Evolutionary conservation across 2,113 vertebrate genomes (phyloP).

Genomic region (Barnardius zonarius): DNA sequence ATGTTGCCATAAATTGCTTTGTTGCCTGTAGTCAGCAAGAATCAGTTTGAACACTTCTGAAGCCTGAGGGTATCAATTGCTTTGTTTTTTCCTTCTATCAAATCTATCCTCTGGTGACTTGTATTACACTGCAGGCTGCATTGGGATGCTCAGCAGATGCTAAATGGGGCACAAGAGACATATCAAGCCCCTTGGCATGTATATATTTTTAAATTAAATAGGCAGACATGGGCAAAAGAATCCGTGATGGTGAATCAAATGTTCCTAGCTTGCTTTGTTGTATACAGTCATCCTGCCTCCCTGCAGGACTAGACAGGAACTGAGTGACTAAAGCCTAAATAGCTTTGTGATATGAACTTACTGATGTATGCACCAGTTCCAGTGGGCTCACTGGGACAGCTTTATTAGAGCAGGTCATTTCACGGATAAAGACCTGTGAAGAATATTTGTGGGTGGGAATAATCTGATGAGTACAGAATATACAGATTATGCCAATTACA

Average conservation of each 20-base stretch:
- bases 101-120: conserved; percentile 66
- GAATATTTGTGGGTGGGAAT: conserved; percentile 19
- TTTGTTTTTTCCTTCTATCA: conserved; percentile 70
- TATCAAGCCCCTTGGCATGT: conserved; percentile 65
- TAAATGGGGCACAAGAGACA: conserved; percentile 69
- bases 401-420: neutral
- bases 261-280: conserved; percentile 25
- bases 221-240: conserved; percentile 54
- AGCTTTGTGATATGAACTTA: conserved; percentile 1
- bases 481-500: neutral
- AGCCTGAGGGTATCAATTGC: conserved; percentile 70
- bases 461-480: neutral
- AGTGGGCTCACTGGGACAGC: conserved; percentile 17
- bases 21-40: conserved; percentile 70
- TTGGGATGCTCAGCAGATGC: conserved; percentile 67
- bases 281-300: conserved; percentile 20
- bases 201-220: conserved; percentile 75
- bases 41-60: conserved; percentile 60
- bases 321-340: neutral
- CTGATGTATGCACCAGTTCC: neutral
- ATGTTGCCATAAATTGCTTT: conserved; percentile 54
- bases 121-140: conserved; percentile 60
- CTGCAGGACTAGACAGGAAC: conserved; percentile 5
- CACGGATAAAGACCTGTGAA: conserved; percentile 19
- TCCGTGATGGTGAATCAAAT: conserved; percentile 47